Base-by-base conservation (phyloP, 1,140 invertebrate species). In the Drosophila seguyi region DNA sequence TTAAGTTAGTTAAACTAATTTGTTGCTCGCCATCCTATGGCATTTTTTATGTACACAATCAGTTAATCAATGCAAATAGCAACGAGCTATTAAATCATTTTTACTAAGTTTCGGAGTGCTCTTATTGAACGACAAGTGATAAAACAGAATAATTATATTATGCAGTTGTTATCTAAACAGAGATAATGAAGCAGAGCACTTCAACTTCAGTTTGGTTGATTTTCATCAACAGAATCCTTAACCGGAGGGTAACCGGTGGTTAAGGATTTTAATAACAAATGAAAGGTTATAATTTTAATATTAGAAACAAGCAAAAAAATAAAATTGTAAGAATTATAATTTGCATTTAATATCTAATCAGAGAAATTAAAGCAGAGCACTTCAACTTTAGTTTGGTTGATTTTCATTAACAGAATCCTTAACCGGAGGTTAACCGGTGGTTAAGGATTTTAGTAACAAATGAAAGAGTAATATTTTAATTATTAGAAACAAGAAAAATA, bases 11-110 rank as follows among this genome's bases (percentile, higher is more conserved):
- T n/a, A n/a, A 50, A 18, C 27, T 50, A 18, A 41, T 2, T 41
- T 8, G n/a, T n/a, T 18, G 11, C 39, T 18, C 2, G 16, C 13
- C 31, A 29, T 50, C 25, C n/a, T 18, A 18, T 31, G 2, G 4
- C 22, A 8, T 25, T 47, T 16, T 7, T 25, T 47, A 3, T 4
- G 10, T 16, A 25, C 22, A 1, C 20, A 45, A 45, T 25, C 11
- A 25, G 44, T 34, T 31, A 31, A 52, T 18, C 27, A 50, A 18
- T 50, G 47, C 27, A 50, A 50, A 50, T 50, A 31, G 6, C 27
- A 18, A 4, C 5, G 10, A 11, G 47, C 27, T 31, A 29, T 13
- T 27, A 31, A 29, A 48, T 50, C n/a, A 31, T 31, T 50, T 18
- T 31, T 6, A n/a, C n/a, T 13, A 16, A 27, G 25, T 6, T 27